A percentile compares a stretch with the other conserved stretches of the same genome.
Conservation (phyloP, 2,113 vertebrate genomes). For the Bos indicus region DNA sequence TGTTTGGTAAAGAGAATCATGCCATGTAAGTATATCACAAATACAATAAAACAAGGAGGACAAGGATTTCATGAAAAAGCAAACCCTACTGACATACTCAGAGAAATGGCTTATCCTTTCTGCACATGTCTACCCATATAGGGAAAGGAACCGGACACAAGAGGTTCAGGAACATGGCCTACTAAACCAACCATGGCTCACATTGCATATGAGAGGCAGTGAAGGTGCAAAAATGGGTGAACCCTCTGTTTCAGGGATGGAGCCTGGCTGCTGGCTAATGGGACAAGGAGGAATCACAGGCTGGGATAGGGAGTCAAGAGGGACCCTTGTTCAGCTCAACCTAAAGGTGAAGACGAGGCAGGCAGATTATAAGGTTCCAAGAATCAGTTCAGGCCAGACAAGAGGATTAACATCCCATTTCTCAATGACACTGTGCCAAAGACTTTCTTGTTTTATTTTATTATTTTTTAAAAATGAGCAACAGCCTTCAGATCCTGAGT, state of each 20-base stretch:
- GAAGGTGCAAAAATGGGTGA: not conserved
- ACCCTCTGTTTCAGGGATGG: not conserved
- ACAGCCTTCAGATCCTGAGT: not conserved
- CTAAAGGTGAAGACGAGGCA: not conserved
- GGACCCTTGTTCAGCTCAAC: not conserved
- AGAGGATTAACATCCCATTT: not conserved
- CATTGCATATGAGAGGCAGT: not conserved
- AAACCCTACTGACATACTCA: not conserved
- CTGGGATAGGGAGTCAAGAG: not conserved
- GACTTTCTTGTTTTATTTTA: not conserved
- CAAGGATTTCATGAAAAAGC: not conserved
- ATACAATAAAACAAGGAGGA: not conserved
- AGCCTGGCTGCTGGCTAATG: not conserved
- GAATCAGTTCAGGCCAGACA: not conserved
- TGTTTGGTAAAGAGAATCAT: not conserved
- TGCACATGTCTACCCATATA: not conserved
- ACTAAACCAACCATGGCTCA: not conserved
- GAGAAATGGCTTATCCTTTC: not conserved
- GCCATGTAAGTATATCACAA: not conserved
- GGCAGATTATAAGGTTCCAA: not conserved
- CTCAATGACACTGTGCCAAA: not conserved
- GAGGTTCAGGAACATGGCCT: not conserved
- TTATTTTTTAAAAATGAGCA: not conserved
- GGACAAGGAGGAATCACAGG: not conserved
- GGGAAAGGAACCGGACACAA: not conserved